Conservation (phyloP, 2,113 vertebrate species). For the Pterocles burchelli region DNA sequence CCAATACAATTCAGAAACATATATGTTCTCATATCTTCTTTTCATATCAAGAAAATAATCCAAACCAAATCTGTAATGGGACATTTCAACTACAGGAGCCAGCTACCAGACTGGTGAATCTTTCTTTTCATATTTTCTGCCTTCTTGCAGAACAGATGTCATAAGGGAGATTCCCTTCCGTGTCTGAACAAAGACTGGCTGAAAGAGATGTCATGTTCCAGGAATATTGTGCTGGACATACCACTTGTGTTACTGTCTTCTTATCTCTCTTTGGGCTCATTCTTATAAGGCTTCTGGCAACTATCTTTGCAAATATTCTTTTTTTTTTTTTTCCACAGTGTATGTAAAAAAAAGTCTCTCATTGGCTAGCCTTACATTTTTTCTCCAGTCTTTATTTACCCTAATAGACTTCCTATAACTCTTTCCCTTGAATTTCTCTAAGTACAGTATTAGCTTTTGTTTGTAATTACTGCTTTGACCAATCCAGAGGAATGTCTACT, state of each 20-base stretch:
- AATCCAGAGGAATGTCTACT: background rate
- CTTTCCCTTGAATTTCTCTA: background rate
- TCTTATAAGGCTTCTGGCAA: background rate
- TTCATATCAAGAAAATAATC: background rate
- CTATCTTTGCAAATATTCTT: background rate
- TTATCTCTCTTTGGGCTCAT: background rate
- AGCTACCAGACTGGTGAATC: background rate
- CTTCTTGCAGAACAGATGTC: background rate
- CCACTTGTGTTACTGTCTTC: background rate
- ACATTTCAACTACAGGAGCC: background rate
- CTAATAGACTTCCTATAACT: background rate
- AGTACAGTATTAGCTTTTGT: background rate
- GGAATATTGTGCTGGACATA: background rate
- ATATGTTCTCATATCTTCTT: background rate
- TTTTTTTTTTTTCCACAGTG: too few species aligned
- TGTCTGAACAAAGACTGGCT: background rate
- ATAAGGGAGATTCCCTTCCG: background rate
- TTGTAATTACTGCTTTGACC: background rate
- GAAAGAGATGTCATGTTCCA: background rate
- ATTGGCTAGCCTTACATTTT: background rate
- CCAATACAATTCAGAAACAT: background rate
- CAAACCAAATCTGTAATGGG: background rate
- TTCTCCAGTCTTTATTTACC: background rate
- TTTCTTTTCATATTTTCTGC: background rate
- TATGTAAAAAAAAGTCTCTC: fast-evolving